Conservation (phyloP, 2,797 vertebrate species). For the Myoxocephalus aenaeus region DNA sequence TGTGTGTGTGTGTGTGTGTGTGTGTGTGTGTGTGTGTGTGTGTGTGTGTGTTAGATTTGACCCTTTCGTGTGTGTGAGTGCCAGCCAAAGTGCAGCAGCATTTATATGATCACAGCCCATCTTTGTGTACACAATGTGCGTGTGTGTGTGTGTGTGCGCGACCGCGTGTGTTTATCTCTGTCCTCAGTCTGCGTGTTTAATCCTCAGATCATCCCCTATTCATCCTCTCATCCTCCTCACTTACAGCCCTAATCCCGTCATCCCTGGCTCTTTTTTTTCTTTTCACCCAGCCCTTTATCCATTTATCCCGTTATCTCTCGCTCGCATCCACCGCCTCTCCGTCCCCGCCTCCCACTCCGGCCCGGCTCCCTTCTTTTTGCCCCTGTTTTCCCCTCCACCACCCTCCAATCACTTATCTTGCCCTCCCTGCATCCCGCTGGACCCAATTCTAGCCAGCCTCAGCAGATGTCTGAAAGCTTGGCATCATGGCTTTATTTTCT, state of each 20-base stretch:
- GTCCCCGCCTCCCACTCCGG: background rate
- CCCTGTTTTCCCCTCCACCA: slow-evolving; percentile 11
- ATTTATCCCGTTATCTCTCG: slow-evolving; percentile 79
- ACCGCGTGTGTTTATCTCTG: slow-evolving; percentile 69
- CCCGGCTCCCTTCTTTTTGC: slow-evolving; percentile 26
- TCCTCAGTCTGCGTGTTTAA: slow-evolving; percentile 75
- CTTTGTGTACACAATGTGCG: slow-evolving; percentile 63
- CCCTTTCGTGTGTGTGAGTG: slow-evolving; percentile 36
- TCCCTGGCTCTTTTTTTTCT: slow-evolving; percentile 71
- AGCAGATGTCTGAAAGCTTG: slow-evolving; percentile 83
- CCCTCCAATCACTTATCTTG: slow-evolving; percentile 53
- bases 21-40: slow-evolving; percentile 14
- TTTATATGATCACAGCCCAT: slow-evolving; percentile 56
- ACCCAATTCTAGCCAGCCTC: slow-evolving; percentile 75
- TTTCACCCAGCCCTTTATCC: slow-evolving; percentile 72
- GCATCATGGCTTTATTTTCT: slow-evolving; percentile 75
- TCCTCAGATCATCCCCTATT: slow-evolving; percentile 83
- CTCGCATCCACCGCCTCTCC: slow-evolving; percentile 63
- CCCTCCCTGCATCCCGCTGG: slow-evolving; percentile 64
- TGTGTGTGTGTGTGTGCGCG: slow-evolving; percentile 48
- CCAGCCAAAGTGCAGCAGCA: slow-evolving; percentile 50
- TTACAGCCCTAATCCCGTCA: slow-evolving; percentile 83
- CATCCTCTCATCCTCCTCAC: slow-evolving; percentile 84
- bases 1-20: background rate
- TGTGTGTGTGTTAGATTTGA: slow-evolving; percentile 7